phyloP scores from a whole-genome alignment of 2,888 invertebrate species.

The Tupiocoris notatus region DNA sequence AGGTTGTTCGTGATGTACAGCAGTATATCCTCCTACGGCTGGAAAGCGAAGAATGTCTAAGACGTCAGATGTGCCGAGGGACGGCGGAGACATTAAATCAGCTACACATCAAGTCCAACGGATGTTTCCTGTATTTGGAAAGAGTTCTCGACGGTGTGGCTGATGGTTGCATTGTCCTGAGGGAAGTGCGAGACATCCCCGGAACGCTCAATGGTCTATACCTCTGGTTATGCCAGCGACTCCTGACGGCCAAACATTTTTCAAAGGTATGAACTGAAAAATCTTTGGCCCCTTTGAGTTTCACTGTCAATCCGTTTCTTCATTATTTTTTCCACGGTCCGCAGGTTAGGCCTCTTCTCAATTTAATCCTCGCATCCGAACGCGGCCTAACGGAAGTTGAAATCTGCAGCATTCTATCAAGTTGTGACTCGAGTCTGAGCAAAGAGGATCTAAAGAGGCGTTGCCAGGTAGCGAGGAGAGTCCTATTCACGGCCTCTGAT shows the following conservation, averaged over 20 bases:
- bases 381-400: slow-evolving; percentile 79
- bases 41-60: slow-evolving; percentile 82
- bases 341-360: slow-evolving; percentile 72
- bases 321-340: no score
- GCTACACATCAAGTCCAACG: slow-evolving; percentile 92
- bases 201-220: slow-evolving; percentile 93
- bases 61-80: slow-evolving; percentile 84
- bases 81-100: slow-evolving; percentile 95
- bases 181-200: slow-evolving; percentile 90
- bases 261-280: slow-evolving; percentile 64
- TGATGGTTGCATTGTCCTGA: slow-evolving; percentile 85
- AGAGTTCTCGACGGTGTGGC: slow-evolving; percentile 88
- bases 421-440: slow-evolving; percentile 74
- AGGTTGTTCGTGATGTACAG: slow-evolving; percentile 92
- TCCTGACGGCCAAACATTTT: slow-evolving; percentile 86
- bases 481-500: slow-evolving; percentile 58
- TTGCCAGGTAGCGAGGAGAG: slow-evolving; percentile 70
- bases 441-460: slow-evolving; percentile 78
- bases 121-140: slow-evolving; percentile 82
- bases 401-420: slow-evolving; percentile 77
- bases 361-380: slow-evolving; percentile 82
- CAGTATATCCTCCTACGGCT: slow-evolving; percentile 88
- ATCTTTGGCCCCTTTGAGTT: no score
- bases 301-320: no score
- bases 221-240: slow-evolving; percentile 88